Evolutionary conservation across 1,140 invertebrate species (phyloP).

Genomic region (Trachymyrmex cornetzi): DNA sequence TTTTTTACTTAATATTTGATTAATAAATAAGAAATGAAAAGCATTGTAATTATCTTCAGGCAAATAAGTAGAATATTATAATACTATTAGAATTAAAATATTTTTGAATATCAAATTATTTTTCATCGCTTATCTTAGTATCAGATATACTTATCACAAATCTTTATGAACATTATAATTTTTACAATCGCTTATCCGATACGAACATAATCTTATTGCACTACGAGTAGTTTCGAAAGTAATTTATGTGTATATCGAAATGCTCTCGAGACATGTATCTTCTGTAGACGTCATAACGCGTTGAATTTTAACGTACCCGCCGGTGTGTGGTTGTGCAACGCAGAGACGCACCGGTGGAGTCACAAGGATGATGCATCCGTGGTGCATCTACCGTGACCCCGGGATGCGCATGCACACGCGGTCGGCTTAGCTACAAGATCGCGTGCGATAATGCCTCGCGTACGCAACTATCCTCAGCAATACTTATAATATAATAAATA

Average conservation of each 20-base stretch:
- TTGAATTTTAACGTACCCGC: conserved; percentile 9
- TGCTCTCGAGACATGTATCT: not conserved
- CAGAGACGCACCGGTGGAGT: conserved; percentile 57
- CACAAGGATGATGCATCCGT: conserved; percentile 66
- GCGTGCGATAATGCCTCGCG: conserved; percentile 50
- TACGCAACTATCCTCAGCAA: conserved; percentile 58
- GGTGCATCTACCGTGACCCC: conserved; percentile 75
- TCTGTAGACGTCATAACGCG: conserved; percentile 29
- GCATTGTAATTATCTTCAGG: not conserved
- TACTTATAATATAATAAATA: conserved; percentile 18
- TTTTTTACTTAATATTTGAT: not conserved
- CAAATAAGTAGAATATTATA: not conserved
- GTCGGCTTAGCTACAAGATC: conserved; percentile 62
- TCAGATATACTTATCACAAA: conserved; percentile 15
- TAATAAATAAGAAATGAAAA: not conserved
- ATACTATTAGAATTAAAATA: not conserved
- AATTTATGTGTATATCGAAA: conserved; percentile 20
- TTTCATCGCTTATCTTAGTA: not conserved
- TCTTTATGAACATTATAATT: not conserved
- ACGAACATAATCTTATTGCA: not conserved
- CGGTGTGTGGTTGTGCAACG: conserved; percentile 63
- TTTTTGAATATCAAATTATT: not conserved
- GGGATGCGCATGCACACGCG: conserved; percentile 65
- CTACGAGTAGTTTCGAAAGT: not conserved
- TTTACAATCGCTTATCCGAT: not conserved